Percentiles rank a stretch among this genome's conserved stretches.
phyloP scores from a whole-genome alignment of 1,140 invertebrate species.

The Gryon sp. region DNA sequence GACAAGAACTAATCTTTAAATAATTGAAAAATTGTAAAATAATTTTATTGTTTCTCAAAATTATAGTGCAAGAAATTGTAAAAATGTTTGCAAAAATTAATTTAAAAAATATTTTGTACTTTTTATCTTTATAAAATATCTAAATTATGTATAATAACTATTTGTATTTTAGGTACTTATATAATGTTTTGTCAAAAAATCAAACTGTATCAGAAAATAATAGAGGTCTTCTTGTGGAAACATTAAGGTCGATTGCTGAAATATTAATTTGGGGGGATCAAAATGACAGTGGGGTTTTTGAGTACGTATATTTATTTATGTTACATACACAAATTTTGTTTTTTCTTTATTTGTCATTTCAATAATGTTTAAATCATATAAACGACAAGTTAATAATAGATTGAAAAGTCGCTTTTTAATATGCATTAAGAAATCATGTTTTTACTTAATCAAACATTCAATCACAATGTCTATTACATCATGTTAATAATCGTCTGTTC shows the following conservation, averaged over 20 bases:
- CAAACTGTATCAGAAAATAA: slow-evolving; percentile 98
- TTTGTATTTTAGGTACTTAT: slow-evolving; percentile 87
- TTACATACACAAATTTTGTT: background rate
- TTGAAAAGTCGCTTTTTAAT: too few species aligned
- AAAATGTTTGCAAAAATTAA: too few species aligned
- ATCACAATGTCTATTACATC: slow-evolving; percentile 7
- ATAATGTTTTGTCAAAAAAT: slow-evolving; percentile 97
- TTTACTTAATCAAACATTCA: slow-evolving; percentile 8
- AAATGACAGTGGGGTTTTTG: slow-evolving; percentile 99
- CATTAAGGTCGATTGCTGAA: slow-evolving; percentile 97
- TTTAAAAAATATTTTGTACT: too few species aligned
- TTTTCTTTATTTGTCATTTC: too few species aligned
- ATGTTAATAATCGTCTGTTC: slow-evolving; percentile 22
- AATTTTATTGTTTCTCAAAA: too few species aligned
- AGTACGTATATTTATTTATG: slow-evolving; percentile 85
- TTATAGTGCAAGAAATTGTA: too few species aligned
- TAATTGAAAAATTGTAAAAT: too few species aligned
- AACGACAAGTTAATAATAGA: too few species aligned
- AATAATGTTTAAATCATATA: too few species aligned
- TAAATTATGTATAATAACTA: too few species aligned
- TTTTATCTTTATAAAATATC: too few species aligned
- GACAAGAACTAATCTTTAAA: too few species aligned
- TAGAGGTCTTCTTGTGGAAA: slow-evolving; percentile 96
- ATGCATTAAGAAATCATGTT: slow-evolving; percentile 18
- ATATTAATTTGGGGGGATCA: slow-evolving; percentile 99